Evolutionary conservation across 1,140 invertebrate species (phyloP), one percentile per base, ranked within the genome.

Genomic region (Dinothrombium tinctorium): DNA sequence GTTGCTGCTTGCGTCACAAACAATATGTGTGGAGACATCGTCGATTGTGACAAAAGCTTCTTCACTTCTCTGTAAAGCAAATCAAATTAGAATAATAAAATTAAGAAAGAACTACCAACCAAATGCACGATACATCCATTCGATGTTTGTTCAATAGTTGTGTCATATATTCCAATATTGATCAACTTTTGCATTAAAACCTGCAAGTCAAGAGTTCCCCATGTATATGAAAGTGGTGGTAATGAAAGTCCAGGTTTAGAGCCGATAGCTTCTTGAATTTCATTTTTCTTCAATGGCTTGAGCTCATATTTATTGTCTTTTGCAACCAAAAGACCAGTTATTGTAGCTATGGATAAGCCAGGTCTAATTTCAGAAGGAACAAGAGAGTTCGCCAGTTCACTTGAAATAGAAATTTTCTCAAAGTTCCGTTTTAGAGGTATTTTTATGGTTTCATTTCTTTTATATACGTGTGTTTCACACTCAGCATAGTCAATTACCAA

Each of bases 1-100:
- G 32, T 67, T 66, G 5, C 40, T 41, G 51, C 77, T 69, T 2
- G 70, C 71, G 46, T 74, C 72, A 57, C 80, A 87, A 49, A 83
- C 73, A 49, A 94, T 83, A 56, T 90, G 83, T 14, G 84, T 92
- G 23, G 72, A 76, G 52, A 72, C 74, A 29, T 76, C 71, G 47
- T 76, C 75, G 12, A 86, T 69, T 55, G 79, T 74, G 48, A 90
- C 83, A 15, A 81, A 59, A 19, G 76, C 76, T 56, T 84, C 81
- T 57, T 84, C 77, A 43, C 33, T 43, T 49, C 44, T 42, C 48
- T 50, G 24, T 22, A 6, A 15, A 14, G 35, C 36, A 43, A 33
- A 46, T 20, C 8, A 41, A 38, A 37, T 40, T 22, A 19, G 5
- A 14, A 11, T 37, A 19, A 39, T 23, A 22, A 22, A 41, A 40